Conservation (phyloP, 2,797 vertebrate genomes). For the Helarctos malayanus region DNA sequence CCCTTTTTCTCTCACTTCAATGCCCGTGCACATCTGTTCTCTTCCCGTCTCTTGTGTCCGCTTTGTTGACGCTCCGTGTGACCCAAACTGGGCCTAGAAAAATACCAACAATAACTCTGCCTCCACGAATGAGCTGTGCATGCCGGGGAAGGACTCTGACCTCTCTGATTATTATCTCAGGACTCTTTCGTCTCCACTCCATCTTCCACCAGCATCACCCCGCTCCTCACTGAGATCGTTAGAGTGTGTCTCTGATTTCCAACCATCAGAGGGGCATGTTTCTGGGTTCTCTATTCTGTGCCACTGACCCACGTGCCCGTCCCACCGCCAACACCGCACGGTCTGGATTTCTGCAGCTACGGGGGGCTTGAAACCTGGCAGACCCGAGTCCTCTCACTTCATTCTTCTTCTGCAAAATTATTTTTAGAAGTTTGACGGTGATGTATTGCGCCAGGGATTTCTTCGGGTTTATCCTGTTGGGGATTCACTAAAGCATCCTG, state of each 20-base stretch:
- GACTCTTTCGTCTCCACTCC: background rate
- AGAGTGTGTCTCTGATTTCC: background rate
- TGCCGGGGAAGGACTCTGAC: background rate
- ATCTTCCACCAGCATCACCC: background rate
- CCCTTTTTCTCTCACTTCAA: background rate
- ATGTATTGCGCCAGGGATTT: background rate
- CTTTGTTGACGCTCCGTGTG: background rate
- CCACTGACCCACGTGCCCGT: background rate
- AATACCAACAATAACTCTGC: background rate
- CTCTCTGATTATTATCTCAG: background rate
- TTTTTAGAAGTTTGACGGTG: background rate
- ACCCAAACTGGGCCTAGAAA: background rate
- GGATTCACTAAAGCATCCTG: background rate
- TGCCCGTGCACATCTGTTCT: background rate
- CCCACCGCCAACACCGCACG: fast-evolving
- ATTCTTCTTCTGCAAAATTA: background rate
- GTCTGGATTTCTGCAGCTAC: background rate
- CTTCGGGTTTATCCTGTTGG: background rate
- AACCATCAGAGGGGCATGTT: background rate
- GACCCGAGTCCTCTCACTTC: background rate
- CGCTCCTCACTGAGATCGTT: background rate
- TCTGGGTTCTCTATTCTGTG: background rate
- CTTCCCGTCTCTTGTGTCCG: background rate
- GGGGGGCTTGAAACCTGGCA: background rate
- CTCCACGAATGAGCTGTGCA: background rate